Percentiles rank a stretch among this genome's conserved stretches.
Evolutionary conservation across 2,888 invertebrate species (phyloP).

Genomic region (Galerucella nymphaeae): DNA sequence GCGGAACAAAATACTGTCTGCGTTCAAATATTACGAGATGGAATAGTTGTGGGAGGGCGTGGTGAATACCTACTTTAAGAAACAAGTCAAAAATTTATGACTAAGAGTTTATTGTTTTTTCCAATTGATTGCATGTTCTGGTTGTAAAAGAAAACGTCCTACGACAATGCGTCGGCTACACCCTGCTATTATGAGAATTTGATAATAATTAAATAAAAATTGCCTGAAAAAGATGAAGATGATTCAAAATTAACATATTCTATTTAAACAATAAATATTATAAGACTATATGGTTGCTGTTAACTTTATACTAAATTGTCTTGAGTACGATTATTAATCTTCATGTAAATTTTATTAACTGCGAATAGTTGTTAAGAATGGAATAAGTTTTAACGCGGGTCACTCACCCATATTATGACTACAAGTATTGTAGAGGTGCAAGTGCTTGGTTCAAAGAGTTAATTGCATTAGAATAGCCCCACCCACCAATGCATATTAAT

Average conservation of each 20-base stretch:
- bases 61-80: constrained; percentile 16
- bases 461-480: constrained; percentile 65
- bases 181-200: too few species aligned
- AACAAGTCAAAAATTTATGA: background rate
- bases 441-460: constrained; percentile 55
- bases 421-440: constrained; percentile 29
- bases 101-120: background rate
- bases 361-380: constrained; percentile 1
- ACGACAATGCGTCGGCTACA: background rate
- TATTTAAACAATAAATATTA: too few species aligned
- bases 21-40: constrained; percentile 27
- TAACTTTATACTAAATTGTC: background rate
- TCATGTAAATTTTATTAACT: background rate
- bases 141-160: background rate
- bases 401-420: constrained; percentile 53
- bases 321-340: background rate
- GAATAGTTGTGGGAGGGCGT: constrained; percentile 21
- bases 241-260: too few species aligned
- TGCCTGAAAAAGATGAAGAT: too few species aligned
- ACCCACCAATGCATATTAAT: constrained; percentile 65
- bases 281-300: background rate
- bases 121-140: background rate
- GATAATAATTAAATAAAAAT: too few species aligned
- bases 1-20: constrained; percentile 35
- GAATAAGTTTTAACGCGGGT: constrained; percentile 56